Evolutionary conservation across 2,888 invertebrate species (phyloP).

Genomic region (Ephialtes manifestator): DNA sequence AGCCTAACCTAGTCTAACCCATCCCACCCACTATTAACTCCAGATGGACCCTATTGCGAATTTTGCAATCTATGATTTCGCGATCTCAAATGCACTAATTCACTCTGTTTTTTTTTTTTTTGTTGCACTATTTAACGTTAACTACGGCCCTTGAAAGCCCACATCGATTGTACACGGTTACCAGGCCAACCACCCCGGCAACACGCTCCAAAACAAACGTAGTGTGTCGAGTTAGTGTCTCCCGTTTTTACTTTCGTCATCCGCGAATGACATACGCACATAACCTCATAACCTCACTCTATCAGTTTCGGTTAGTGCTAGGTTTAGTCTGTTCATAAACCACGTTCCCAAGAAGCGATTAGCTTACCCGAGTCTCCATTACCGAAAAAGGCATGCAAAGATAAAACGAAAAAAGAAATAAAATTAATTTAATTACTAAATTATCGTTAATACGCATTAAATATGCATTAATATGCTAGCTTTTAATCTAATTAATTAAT

Average conservation of each 20-base stretch:
- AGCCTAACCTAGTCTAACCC: slow-evolving; percentile 77
- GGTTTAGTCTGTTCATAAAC: slow-evolving; percentile 63
- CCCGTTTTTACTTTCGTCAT: slow-evolving; percentile 28
- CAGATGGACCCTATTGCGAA: slow-evolving; percentile 2
- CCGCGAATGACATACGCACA: slow-evolving; percentile 63
- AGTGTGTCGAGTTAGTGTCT: slow-evolving; percentile 17
- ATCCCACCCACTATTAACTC: slow-evolving; percentile 71
- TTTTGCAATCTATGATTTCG: slow-evolving; percentile 36
- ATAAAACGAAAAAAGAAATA: slow-evolving; percentile 62
- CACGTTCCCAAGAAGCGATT: slow-evolving; percentile 55
- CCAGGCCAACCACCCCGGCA: slow-evolving; percentile 84
- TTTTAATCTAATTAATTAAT: no score
- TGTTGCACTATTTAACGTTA: slow-evolving; percentile 35
- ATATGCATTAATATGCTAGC: no score
- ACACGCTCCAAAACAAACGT: slow-evolving; percentile 83
- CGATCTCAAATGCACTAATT: not conserved
- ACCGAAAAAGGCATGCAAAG: slow-evolving; percentile 38
- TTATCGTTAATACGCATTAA: no score
- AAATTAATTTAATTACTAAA: no score
- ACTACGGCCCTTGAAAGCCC: slow-evolving; percentile 69
- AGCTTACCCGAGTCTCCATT: slow-evolving; percentile 14
- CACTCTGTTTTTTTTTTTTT: not conserved
- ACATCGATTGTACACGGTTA: slow-evolving; percentile 84
- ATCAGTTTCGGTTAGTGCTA: slow-evolving; percentile 57
- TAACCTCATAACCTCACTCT: slow-evolving; percentile 71